Evolutionary conservation across 2,797 vertebrate genomes (phyloP).

Genomic region (Arnoldichthys spilopterus): DNA sequence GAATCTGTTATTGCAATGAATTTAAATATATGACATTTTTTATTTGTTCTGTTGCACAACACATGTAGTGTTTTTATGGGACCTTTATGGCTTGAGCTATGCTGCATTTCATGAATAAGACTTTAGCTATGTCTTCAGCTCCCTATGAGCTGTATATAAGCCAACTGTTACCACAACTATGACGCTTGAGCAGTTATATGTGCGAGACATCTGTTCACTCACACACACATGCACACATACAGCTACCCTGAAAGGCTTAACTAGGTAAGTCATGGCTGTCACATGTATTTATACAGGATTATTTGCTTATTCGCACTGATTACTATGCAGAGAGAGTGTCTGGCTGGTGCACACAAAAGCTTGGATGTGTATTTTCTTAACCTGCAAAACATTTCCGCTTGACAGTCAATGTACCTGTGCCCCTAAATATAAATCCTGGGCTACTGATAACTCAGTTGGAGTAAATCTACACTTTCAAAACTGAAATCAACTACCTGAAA

Average conservation of each 20-base stretch:
- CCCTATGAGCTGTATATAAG: neutral
- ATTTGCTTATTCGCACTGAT: conserved; percentile 43
- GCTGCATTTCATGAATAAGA: neutral
- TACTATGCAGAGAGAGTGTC: conserved; percentile 13
- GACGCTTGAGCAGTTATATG: conserved; percentile 7
- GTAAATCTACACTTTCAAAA: conserved; percentile 2
- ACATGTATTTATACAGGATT: conserved; percentile 44
- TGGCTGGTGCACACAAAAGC: neutral
- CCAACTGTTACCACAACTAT: neutral
- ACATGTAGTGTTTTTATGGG: no score
- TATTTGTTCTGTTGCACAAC: no score
- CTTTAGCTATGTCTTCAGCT: neutral
- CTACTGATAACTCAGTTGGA: conserved; percentile 9
- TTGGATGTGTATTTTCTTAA: conserved; percentile 20
- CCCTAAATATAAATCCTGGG: neutral
- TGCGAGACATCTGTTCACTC: conserved; percentile 5
- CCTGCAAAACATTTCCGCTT: neutral
- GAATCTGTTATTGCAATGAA: no score
- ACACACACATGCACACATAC: conserved; percentile 19
- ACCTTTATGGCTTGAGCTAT: neutral
- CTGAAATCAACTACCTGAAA: conserved; percentile 23
- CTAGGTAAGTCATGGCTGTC: conserved; percentile 26
- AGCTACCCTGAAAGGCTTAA: conserved; percentile 23
- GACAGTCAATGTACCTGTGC: conserved; percentile 3
- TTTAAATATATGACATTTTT: no score